Percentiles rank a stretch among this genome's conserved stretches.
These are phyloP conservation scores for Coenonympha glycerion DNA, from an alignment of 2,888 invertebrate genomes.

Conservation along the genomic window DNA sequence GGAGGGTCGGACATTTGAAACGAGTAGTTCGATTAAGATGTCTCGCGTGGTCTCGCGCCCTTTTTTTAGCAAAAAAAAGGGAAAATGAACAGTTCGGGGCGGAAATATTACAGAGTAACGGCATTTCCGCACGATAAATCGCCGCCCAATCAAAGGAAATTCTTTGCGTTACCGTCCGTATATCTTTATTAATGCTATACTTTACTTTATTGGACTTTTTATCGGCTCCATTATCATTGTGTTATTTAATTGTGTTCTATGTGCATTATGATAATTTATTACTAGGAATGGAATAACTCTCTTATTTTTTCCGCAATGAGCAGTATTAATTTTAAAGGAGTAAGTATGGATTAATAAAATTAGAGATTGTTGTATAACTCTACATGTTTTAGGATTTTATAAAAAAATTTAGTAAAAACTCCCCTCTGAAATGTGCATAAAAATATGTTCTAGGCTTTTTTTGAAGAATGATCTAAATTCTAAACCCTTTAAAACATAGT, in stretches of 20 bases:
- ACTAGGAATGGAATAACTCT: constrained; percentile 2
- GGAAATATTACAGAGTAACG: constrained; percentile 76
- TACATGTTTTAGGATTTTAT: too few relatives aligned
- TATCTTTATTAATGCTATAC: constrained; percentile 72
- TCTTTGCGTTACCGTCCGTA: constrained; percentile 56
- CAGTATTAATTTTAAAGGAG: too few relatives aligned
- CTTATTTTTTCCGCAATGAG: not conserved
- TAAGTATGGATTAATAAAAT: too few relatives aligned
- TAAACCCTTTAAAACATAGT: too few relatives aligned
- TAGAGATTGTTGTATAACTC: too few relatives aligned
- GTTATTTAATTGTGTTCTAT: constrained; percentile 56
- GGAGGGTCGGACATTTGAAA: constrained; percentile 32
- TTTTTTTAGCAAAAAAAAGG: constrained; percentile 74
- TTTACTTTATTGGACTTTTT: constrained; percentile 72
- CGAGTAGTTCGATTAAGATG: constrained; percentile 64
- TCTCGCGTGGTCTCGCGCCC: constrained; percentile 73
- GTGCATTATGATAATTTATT: constrained; percentile 29
- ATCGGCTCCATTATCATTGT: constrained; percentile 61
- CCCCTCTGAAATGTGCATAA: too few relatives aligned
- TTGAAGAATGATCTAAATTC: too few relatives aligned
- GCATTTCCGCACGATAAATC: constrained; percentile 77
- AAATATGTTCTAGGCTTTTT: too few relatives aligned
- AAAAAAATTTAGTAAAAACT: too few relatives aligned
- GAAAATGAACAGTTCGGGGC: constrained; percentile 71
- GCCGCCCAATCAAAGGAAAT: constrained; percentile 73